Evolutionary conservation across 1,140 invertebrate species (phyloP).

Genomic region (Meloidogyne chitwoodi): DNA sequence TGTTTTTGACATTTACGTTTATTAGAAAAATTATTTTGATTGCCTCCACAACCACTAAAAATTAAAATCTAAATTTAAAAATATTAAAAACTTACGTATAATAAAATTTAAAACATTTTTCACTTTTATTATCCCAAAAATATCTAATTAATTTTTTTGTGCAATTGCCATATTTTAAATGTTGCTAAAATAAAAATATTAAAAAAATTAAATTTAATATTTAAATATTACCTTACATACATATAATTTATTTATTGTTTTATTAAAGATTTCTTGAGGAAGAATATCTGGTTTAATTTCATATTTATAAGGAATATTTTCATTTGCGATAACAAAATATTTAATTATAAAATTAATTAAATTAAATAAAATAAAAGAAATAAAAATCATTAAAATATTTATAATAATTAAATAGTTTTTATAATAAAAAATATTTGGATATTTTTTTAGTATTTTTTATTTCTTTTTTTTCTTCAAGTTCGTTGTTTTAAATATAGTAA

Average conservation of each 20-base stretch:
- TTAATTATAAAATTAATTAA: not conserved
- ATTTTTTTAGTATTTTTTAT: no score
- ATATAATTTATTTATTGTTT: not conserved
- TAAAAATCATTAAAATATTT: not conserved
- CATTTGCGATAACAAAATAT: not conserved
- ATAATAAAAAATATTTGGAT: not conserved
- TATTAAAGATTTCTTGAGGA: not conserved
- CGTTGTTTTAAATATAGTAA: no score
- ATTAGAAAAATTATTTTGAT: conserved; percentile 26
- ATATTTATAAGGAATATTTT: not conserved
- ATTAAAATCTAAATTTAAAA: not conserved
- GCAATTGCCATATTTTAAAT: conserved; percentile 22
- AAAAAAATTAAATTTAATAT: not conserved
- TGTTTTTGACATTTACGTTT: conserved; percentile 26
- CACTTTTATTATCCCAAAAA: conserved; percentile 27
- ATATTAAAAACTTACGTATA: conserved; percentile 23
- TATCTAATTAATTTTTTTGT: conserved; percentile 26
- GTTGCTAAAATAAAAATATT: conserved; percentile 2
- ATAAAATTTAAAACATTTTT: conserved; percentile 31
- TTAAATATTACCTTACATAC: not conserved
- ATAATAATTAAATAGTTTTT: not conserved
- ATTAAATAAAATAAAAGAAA: not conserved
- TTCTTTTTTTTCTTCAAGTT: no score
- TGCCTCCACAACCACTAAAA: conserved; percentile 37
- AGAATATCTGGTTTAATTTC: not conserved